A percentile compares a stretch with the other conserved stretches of the same genome.
Conservation (phyloP, 1,140 invertebrate genomes). For the Gyrodactylus bullatarudis region DNA sequence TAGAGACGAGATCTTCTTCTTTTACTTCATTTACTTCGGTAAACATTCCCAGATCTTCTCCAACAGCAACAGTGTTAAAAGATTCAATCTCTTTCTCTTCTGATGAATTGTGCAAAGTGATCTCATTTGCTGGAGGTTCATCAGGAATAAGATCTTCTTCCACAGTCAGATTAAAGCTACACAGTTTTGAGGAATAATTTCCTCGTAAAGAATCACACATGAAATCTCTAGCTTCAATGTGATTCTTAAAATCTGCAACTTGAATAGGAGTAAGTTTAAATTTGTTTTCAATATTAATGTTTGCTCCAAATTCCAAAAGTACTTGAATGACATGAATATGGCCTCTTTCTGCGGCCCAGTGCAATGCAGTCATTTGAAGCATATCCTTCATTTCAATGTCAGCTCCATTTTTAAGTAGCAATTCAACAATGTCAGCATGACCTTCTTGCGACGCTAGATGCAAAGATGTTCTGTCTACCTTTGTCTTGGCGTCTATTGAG, state of each 20-base stretch:
- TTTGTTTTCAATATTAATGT: constrained; percentile 33
- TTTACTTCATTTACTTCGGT: no score
- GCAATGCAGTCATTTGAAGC: constrained; percentile 64
- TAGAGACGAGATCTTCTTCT: no score
- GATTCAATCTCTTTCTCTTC: no score
- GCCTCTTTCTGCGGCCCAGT: constrained; percentile 62
- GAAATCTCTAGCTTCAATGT: background rate
- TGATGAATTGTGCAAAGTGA: no score
- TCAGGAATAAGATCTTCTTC: no score
- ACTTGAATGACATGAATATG: constrained; percentile 33
- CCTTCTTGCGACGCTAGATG: constrained; percentile 55
- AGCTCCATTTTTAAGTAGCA: constrained; percentile 38
- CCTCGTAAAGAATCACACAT: background rate
- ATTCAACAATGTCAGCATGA: constrained; percentile 35
- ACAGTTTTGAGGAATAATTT: no score
- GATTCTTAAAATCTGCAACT: background rate
- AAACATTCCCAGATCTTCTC: no score
- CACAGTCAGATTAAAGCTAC: no score
- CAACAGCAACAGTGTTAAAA: no score
- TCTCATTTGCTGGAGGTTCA: no score
- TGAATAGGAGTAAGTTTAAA: constrained; percentile 10
- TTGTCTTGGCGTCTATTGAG: constrained; percentile 48
- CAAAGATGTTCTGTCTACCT: constrained; percentile 56
- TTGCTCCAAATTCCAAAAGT: constrained; percentile 36
- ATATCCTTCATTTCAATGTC: constrained; percentile 46